Conservation (phyloP, 92 coral and sea anemone species). For the Parazoanthus swiftii region DNA sequence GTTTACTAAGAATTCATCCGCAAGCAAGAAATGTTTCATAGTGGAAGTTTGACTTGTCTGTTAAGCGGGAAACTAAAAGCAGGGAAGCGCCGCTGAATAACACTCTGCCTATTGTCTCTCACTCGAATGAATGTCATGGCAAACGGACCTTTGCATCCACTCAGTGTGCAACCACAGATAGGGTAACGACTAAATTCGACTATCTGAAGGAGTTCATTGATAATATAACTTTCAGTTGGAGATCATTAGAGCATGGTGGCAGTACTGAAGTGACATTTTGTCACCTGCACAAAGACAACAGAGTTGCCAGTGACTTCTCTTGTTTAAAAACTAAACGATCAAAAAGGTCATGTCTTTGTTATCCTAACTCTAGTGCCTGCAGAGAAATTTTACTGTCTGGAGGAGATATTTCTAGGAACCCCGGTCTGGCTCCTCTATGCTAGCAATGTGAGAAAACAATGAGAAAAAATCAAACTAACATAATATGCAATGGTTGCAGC, state of each 20-base stretch:
- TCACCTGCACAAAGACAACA: not conserved
- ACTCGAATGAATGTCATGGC: not conserved
- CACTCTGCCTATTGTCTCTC: not conserved
- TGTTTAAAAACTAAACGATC: not conserved
- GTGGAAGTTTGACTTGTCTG: not conserved
- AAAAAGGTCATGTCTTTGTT: not conserved
- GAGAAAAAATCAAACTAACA: not conserved
- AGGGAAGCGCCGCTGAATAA: not conserved
- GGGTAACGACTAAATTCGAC: not conserved
- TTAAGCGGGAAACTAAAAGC: not conserved
- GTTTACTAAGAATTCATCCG: not conserved
- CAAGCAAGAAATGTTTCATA: not conserved
- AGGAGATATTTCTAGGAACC: not conserved
- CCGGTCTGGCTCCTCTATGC: not conserved
- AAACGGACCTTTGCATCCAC: not conserved
- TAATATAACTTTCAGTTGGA: not conserved
- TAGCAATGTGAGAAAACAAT: no score
- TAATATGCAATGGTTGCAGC: not conserved
- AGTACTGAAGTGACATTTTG: not conserved
- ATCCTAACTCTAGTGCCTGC: conserved; percentile 13
- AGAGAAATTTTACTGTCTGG: not conserved
- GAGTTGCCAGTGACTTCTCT: not conserved
- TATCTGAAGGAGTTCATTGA: not conserved
- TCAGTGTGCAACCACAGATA: not conserved
- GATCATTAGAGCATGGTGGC: not conserved